Conservation (phyloP, 2,113 vertebrate genomes). For the Podarcis cretensis region DNA sequence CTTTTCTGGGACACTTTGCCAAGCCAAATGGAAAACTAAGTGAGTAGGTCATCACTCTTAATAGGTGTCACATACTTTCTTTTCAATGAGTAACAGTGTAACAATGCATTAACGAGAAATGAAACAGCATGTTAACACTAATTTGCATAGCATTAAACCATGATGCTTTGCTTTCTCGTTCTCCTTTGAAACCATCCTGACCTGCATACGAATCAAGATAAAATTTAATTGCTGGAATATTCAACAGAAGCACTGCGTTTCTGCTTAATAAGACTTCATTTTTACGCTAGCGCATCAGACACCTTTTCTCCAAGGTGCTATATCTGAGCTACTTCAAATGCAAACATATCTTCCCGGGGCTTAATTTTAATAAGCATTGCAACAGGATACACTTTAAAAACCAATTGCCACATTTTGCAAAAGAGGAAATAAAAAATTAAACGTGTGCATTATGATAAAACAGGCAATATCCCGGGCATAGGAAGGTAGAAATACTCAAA, state of each 20-base stretch:
- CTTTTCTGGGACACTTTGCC: conserved; percentile 42
- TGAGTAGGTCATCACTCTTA: conserved; percentile 68
- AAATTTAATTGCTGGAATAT: conserved; percentile 74
- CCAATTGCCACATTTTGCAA: conserved; percentile 22
- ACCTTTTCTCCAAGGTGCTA: conserved; percentile 70
- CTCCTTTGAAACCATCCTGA: conserved; percentile 67
- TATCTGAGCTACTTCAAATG: conserved; percentile 61
- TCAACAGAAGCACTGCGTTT: conserved; percentile 64
- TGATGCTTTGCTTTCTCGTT: conserved; percentile 59
- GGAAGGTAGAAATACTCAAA: background rate
- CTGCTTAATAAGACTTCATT: conserved; percentile 73
- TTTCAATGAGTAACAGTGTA: conserved; percentile 70
- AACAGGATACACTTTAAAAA: conserved; percentile 14
- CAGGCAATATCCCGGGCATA: conserved; percentile 42
- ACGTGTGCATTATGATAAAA: conserved; percentile 20
- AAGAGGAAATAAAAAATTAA: background rate
- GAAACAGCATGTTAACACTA: conserved; percentile 72
- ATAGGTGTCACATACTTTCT: conserved; percentile 62
- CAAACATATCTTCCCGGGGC: conserved; percentile 61
- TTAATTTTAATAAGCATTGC: conserved; percentile 49
- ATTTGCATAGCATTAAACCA: conserved; percentile 70
- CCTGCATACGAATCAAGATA: conserved; percentile 71
- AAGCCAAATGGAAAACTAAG: conserved; percentile 66
- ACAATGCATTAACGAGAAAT: conserved; percentile 73
- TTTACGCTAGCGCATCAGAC: conserved; percentile 61